Evolutionary conservation across 2,113 vertebrate genomes (phyloP).

Genomic region (human): GRCh38 chr2:236692001-236692500

Average conservation of each 20-base stretch:
- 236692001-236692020: not conserved
- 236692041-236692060: no score
- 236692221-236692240: not conserved
- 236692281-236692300: not conserved
- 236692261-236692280: rapidly evolving
- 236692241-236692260: rapidly evolving
- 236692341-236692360: rapidly evolving
- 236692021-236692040: not conserved
- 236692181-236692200: rapidly evolving
- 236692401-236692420: rapidly evolving
- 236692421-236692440: rapidly evolving
- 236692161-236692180: rapidly evolving
- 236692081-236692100: rapidly evolving
- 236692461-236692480: not conserved
- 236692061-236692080: not conserved
- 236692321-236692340: rapidly evolving
- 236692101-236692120: not conserved
- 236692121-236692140: no score
- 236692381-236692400: no score
- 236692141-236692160: rapidly evolving
- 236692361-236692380: not conserved
- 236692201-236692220: rapidly evolving
- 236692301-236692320: rapidly evolving
- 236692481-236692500: not conserved
- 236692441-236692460: rapidly evolving